Base-by-base conservation (phyloP, 2,888 invertebrate genomes). In the Epsilonema sp. region DNA sequence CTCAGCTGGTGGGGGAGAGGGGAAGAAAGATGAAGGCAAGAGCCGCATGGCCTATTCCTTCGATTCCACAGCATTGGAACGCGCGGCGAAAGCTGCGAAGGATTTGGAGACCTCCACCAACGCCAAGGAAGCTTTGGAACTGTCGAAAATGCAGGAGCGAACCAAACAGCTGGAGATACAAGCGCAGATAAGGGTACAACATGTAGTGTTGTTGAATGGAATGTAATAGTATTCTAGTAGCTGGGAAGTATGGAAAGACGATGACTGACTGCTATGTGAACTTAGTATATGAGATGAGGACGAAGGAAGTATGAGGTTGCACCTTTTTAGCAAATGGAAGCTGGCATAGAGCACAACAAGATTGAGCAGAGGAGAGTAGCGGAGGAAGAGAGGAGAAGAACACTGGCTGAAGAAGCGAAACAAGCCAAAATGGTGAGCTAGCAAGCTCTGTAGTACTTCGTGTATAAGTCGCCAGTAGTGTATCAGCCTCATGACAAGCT, bases 1-100 rank as follows among this genome's bases (percentile, higher is more conserved):
- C 8, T 8, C 8, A 31, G 31, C 8, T 16, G 31, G 16, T 8
- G 31, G 31, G 8, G 31, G 31, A 8, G 31, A 31, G 8, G 31
- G 31, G 16, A 31, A 31, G 31, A 8, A 8, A 16, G 31, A 8
- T 16, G 31, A 31, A 5, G 26, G 16, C 21, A 26, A 42, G 8
- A 11, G 25, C 5, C 43, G 54, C 39, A 58, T 57, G 52, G 67
- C 71, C 20, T 74, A 74, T 57, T 64, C 70, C 13, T 75, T 75
- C 58, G 97, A 99, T 70, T 97, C 97, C 1, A 80, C 85, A 44
- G 97, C 97, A 5, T 69, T 99, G 56, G 97, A 99, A 70, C 75
- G 94, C 62, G 97, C 97, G 16, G 97, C 97, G 0, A 78, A 82
- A 62, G 94, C 97, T 3, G 97, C 97, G 2, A 83, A 79, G 64